phyloP scores from a whole-genome alignment of 1,140 invertebrate species.

The Scaptomyza montana region DNA sequence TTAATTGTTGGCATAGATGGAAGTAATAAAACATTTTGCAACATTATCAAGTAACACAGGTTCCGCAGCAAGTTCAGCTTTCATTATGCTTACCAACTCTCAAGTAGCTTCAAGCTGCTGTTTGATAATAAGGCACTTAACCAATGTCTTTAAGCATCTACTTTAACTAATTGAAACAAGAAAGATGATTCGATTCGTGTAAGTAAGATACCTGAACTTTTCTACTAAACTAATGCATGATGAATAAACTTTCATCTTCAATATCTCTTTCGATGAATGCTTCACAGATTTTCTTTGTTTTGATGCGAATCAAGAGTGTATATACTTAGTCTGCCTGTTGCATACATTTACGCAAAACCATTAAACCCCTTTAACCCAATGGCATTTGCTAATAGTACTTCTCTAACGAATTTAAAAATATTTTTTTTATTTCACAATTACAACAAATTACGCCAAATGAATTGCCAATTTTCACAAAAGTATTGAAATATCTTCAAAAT shows the following conservation, averaged over 20 bases:
- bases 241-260: too few species aligned
- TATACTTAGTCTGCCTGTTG: too few species aligned
- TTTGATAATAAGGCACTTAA: not conserved
- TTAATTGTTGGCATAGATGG: conserved; percentile 80
- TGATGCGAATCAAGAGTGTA: too few species aligned
- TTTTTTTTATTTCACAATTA: not conserved
- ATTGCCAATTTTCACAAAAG: conserved; percentile 16
- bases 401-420: not conserved
- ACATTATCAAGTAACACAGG: conserved; percentile 69
- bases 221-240: too few species aligned
- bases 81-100: too few species aligned
- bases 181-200: too few species aligned
- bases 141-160: conserved; percentile 7
- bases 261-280: too few species aligned
- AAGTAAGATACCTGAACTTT: too few species aligned
- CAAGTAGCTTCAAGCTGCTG: not conserved
- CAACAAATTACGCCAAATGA: conserved; percentile 6
- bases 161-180: not conserved
- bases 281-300: too few species aligned
- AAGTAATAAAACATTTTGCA: conserved; percentile 79
- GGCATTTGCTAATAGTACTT: not conserved
- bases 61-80: conserved; percentile 31
- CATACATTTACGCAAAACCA: too few species aligned
- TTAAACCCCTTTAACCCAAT: too few species aligned
- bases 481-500: too few species aligned